These are phyloP conservation scores for Cuniculus paca DNA, from an alignment of 2,797 vertebrate genomes.

Conservation along the genomic window DNA sequence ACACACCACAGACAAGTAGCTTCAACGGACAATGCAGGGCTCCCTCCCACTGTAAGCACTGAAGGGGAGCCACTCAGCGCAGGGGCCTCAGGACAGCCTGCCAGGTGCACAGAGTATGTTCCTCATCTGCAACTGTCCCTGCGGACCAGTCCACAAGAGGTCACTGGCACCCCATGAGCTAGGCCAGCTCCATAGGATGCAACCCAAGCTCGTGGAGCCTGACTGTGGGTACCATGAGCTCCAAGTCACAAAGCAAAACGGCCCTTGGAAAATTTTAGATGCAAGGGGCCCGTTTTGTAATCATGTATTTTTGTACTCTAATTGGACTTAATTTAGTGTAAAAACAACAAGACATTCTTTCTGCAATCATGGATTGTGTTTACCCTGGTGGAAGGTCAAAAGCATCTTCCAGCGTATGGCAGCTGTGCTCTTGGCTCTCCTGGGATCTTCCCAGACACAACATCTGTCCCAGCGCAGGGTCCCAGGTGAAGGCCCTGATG, in stretches of 20 bases:
- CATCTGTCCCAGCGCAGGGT: too few species aligned
- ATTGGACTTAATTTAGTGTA: constrained; percentile 47
- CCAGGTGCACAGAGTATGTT: neutral
- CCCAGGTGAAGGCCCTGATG: too few species aligned
- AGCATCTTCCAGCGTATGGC: neutral
- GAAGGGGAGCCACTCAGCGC: neutral
- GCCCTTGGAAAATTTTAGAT: neutral
- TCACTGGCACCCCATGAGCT: accelerated
- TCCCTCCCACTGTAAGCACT: neutral
- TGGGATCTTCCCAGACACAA: neutral
- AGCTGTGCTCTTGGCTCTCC: neutral
- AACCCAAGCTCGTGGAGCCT: neutral
- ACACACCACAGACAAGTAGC: neutral
- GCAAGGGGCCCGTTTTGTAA: neutral
- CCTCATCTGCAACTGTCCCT: neutral
- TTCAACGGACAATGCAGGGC: neutral
- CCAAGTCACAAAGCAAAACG: neutral
- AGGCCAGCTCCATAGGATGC: neutral
- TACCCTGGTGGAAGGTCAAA: neutral
- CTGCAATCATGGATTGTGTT: neutral
- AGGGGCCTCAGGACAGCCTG: neutral
- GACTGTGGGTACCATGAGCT: neutral
- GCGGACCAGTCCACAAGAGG: neutral
- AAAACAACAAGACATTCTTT: constrained; percentile 21
- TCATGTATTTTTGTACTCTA: neutral